phyloP scores from a whole-genome alignment of 2,113 vertebrate species.

The Nothocercus nigrocapillus region DNA sequence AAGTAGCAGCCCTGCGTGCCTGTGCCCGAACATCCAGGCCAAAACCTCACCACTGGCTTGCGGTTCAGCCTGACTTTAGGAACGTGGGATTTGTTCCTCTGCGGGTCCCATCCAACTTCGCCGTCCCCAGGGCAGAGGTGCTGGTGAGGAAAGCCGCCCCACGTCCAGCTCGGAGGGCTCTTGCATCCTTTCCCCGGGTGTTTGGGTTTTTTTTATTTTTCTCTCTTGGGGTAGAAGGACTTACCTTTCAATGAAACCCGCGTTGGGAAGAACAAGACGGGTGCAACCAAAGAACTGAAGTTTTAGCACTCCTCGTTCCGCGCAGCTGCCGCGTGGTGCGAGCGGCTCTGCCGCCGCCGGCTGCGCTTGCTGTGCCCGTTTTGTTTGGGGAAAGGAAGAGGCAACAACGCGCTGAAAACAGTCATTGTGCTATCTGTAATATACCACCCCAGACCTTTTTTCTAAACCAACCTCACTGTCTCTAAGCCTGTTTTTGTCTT shows the following conservation, averaged over 20 bases:
- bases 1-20: neutral
- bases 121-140: no score
- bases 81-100: fast-evolving
- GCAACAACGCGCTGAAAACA: neutral
- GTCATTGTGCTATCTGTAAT: fast-evolving
- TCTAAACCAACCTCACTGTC: neutral
- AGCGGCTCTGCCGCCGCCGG: neutral
- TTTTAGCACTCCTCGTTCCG: neutral
- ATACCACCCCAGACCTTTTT: neutral
- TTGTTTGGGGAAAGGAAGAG: neutral
- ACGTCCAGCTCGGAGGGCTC: neutral
- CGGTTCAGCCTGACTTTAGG: fast-evolving
- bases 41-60: neutral
- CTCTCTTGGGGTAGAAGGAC: neutral
- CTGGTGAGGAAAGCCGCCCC: neutral
- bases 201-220: neutral
- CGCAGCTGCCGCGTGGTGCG: neutral
- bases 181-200: neutral
- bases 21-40: fast-evolving
- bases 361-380: neutral
- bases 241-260: neutral
- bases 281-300: neutral
- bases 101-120: fast-evolving
- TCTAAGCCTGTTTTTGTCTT: neutral
- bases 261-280: neutral